Conservation (phyloP, 2,797 vertebrate species). For the Xenentodon cancila region DNA sequence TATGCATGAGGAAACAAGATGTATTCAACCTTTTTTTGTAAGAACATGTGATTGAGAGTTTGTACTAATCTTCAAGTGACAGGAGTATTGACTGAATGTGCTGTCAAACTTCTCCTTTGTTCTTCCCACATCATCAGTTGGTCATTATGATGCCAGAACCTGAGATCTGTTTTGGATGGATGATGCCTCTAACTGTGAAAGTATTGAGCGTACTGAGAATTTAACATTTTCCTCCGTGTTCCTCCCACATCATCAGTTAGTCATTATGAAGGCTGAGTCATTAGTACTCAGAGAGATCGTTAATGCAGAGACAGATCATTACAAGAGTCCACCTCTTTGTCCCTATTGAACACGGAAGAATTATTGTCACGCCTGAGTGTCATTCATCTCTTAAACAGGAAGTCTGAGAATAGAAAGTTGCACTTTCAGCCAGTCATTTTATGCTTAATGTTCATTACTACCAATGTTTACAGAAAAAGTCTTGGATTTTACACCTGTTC, state of each 20-base stretch:
- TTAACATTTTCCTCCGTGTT: conserved; percentile 53
- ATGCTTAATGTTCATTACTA: too few species aligned
- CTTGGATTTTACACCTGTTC: background rate
- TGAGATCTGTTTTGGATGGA: conserved; percentile 31
- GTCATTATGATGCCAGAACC: conserved; percentile 40
- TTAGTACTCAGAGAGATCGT: conserved; percentile 65
- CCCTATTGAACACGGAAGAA: conserved; percentile 57
- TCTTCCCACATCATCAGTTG: conserved; percentile 58
- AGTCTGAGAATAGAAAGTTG: conserved; percentile 14
- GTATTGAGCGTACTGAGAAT: conserved; percentile 55
- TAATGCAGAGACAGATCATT: conserved; percentile 66
- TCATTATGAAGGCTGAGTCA: conserved; percentile 69
- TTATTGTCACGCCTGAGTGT: conserved; percentile 66
- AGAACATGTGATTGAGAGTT: background rate
- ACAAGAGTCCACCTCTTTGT: conserved; percentile 61
- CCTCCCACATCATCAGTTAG: conserved; percentile 71
- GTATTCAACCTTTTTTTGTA: conserved; percentile 1
- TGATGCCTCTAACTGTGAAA: conserved; percentile 41
- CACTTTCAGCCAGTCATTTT: background rate
- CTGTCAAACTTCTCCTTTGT: conserved; percentile 37
- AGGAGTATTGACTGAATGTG: conserved; percentile 29
- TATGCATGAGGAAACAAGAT: background rate
- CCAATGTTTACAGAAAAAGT: background rate
- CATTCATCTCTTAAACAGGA: conserved; percentile 53
- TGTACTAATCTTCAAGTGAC: conserved; percentile 14